phyloP scores from a whole-genome alignment of 2,797 vertebrate genomes.

The Salmo trutta region DNA sequence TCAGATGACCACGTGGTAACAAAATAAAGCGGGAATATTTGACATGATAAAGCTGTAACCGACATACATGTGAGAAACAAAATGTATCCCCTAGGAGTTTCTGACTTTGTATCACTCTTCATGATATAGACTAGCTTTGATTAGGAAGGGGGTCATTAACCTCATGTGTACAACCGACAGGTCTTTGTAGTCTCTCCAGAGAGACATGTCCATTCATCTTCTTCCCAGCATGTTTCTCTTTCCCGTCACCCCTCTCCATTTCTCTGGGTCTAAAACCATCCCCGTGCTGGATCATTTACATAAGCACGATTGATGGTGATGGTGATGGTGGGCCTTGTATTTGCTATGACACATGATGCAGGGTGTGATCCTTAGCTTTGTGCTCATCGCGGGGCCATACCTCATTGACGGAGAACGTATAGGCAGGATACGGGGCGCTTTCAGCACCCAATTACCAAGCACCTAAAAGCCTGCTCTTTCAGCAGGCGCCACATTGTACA shows the following conservation, averaged over 20 bases:
- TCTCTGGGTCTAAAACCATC: neutral
- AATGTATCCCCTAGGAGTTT: too few relatives aligned
- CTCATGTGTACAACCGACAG: neutral
- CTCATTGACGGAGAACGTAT: neutral
- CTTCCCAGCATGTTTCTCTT: neutral
- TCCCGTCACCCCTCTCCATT: neutral
- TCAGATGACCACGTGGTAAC: neutral
- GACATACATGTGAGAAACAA: too few relatives aligned
- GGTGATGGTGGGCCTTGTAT: neutral
- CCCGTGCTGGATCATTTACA: neutral
- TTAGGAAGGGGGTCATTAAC: neutral
- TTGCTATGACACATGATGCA: neutral
- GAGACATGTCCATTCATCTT: neutral
- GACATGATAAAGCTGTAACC: too few relatives aligned
- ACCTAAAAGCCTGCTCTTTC: slow-evolving; percentile 45
- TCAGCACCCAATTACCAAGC: slow-evolving; percentile 69
- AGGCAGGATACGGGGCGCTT: slow-evolving; percentile 64
- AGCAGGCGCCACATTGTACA: slow-evolving; percentile 56
- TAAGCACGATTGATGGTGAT: neutral
- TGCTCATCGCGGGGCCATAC: slow-evolving; percentile 10
- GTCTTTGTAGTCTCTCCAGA: neutral
- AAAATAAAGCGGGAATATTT: too few relatives aligned
- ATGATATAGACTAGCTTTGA: neutral
- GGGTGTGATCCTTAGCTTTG: slow-evolving; percentile 25
- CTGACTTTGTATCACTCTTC: neutral